These are phyloP conservation scores for Platichthys stellatus DNA, from an alignment of 2,113 vertebrate genomes.

Conservation along the genomic window DNA sequence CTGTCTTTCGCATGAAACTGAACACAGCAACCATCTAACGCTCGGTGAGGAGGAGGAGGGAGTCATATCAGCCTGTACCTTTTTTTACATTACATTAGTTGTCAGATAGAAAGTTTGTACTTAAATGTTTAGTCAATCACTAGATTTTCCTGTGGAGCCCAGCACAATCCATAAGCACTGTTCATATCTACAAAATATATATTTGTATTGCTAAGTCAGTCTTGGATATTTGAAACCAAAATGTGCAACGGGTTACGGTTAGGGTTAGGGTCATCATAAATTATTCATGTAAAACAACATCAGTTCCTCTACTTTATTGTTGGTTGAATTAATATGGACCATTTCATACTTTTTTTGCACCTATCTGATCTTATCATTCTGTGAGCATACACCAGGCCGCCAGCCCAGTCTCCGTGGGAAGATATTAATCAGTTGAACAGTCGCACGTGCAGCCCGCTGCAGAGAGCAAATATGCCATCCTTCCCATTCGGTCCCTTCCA, in stretches of 20 bases:
- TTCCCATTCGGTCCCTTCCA: not conserved
- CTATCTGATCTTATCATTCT: not conserved
- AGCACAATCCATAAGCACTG: not conserved
- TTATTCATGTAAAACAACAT: too few relatives aligned
- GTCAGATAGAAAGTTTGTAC: too few relatives aligned
- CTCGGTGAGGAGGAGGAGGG: too few relatives aligned
- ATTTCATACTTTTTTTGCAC: not conserved
- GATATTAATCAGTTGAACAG: not conserved
- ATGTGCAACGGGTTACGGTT: too few relatives aligned
- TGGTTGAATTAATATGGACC: too few relatives aligned
- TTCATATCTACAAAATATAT: not conserved
- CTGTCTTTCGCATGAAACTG: constrained; percentile 56
- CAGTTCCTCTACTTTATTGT: not conserved
- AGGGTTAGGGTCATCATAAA: too few relatives aligned
- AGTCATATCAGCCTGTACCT: not conserved
- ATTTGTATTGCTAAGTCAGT: not conserved
- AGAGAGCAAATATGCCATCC: not conserved
- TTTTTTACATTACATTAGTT: too few relatives aligned
- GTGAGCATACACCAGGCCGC: too few relatives aligned
- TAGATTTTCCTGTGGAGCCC: not conserved
- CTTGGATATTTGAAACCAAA: not conserved
- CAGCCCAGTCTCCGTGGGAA: too few relatives aligned
- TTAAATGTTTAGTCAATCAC: not conserved
- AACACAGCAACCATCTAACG: constrained; percentile 37
- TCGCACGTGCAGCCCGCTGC: not conserved